phyloP scores from a whole-genome alignment of 2,113 vertebrate genomes.

The Numenius arquata region DNA sequence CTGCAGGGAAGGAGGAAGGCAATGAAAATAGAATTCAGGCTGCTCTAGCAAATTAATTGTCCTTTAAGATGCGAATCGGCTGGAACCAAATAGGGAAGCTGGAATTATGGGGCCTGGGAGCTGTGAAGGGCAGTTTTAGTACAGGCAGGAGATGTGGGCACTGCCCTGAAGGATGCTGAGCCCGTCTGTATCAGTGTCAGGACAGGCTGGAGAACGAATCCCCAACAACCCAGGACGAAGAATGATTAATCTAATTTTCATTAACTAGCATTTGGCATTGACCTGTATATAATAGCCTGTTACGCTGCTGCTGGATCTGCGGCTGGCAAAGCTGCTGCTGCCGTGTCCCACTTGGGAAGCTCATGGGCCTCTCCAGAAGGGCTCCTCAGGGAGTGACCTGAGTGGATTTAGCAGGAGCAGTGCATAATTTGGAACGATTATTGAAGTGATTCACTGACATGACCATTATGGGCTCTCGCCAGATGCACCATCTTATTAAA shows the following conservation, averaged over 20 bases:
- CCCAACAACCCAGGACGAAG: accelerated
- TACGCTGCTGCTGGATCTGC: not conserved
- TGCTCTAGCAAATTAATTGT: constrained; percentile 7
- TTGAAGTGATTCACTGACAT: not conserved
- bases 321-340: not conserved
- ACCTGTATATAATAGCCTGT: not conserved
- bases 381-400: not conserved
- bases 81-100: not conserved
- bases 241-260: not conserved
- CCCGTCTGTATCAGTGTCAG: accelerated
- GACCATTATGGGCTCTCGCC: not conserved
- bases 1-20: constrained; percentile 7
- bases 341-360: not conserved
- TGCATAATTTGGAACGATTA: not conserved
- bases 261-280: not conserved
- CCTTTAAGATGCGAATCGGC: not conserved
- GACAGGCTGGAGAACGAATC: not conserved
- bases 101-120: not conserved
- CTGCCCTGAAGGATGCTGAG: not conserved
- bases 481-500: not conserved
- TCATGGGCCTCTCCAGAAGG: not conserved
- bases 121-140: not conserved
- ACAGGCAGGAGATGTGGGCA: not conserved
- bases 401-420: not conserved
- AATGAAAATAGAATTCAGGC: constrained; percentile 21